Evolutionary conservation across 2,113 vertebrate species (phyloP).

Genomic region (Ariopsis seemanni): DNA sequence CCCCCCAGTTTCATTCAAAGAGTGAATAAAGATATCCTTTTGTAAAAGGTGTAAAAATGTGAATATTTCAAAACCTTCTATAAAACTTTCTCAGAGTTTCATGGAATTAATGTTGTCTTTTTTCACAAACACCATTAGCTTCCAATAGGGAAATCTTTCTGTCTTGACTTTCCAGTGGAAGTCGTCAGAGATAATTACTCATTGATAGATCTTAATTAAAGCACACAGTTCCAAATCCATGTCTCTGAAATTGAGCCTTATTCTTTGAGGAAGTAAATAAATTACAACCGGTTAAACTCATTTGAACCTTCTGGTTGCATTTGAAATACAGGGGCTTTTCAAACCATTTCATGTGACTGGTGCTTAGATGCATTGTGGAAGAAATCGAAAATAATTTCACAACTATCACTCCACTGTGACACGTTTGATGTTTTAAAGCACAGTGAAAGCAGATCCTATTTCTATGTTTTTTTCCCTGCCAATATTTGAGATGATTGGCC

Average conservation of each 20-base stretch:
- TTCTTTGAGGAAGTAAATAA: neutral
- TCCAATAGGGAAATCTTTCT: neutral
- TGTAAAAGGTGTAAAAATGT: slow-evolving; percentile 47
- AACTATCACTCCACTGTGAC: slow-evolving; percentile 26
- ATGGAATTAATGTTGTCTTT: neutral
- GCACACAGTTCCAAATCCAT: neutral
- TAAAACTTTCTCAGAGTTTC: neutral
- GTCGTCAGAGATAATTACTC: neutral
- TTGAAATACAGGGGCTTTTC: neutral
- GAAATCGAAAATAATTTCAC: slow-evolving; percentile 32
- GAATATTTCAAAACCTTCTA: slow-evolving; percentile 5
- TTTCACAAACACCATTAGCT: neutral
- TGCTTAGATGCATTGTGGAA: slow-evolving; percentile 17
- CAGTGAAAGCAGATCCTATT: slow-evolving; percentile 17
- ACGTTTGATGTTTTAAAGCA: slow-evolving; percentile 41
- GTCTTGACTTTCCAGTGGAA: slow-evolving; percentile 16
- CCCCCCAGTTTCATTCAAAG: slow-evolving; percentile 60
- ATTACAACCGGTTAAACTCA: neutral
- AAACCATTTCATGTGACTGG: slow-evolving; percentile 5
- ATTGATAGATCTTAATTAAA: slow-evolving; percentile 15
- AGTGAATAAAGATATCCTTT: slow-evolving; percentile 60
- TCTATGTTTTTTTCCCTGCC: slow-evolving; percentile 22
- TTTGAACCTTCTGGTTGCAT: neutral
- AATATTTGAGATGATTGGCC: slow-evolving; percentile 60
- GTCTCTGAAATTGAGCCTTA: neutral